Conservation (phyloP, 2,888 invertebrate species). For the Sminthurinus aureus region DNA sequence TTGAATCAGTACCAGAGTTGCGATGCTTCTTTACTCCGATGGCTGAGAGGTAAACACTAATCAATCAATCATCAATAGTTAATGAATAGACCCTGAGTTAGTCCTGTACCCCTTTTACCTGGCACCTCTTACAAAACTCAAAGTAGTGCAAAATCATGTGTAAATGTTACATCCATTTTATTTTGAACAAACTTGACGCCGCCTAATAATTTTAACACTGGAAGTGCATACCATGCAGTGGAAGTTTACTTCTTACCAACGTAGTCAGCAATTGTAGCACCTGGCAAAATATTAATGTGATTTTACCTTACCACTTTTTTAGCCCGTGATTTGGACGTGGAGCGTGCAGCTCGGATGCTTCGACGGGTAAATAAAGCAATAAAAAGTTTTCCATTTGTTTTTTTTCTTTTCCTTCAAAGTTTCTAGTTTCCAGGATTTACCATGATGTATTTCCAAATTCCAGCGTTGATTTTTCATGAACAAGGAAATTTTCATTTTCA, state of each 20-base stretch:
- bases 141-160: too few species aligned
- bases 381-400: background rate
- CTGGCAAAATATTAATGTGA: too few species aligned
- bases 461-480: background rate
- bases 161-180: too few species aligned
- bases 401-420: background rate
- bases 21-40: conserved; percentile 28
- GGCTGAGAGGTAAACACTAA: conserved; percentile 31
- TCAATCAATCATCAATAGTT: background rate
- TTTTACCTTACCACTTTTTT: background rate
- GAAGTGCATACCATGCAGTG: too few species aligned
- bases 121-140: too few species aligned
- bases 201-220: too few species aligned
- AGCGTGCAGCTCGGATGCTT: conserved; percentile 27
- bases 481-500: background rate
- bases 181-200: too few species aligned
- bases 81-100: too few species aligned
- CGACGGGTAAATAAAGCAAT: conserved; percentile 17
- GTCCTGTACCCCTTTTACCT: too few species aligned
- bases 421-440: background rate
- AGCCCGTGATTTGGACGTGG: conserved; percentile 37
- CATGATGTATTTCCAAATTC: too few species aligned
- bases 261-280: too few species aligned
- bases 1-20: conserved; percentile 23
- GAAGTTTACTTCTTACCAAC: too few species aligned